Conservation (phyloP, 2,888 invertebrate species). For the Miltochrista miniata region DNA sequence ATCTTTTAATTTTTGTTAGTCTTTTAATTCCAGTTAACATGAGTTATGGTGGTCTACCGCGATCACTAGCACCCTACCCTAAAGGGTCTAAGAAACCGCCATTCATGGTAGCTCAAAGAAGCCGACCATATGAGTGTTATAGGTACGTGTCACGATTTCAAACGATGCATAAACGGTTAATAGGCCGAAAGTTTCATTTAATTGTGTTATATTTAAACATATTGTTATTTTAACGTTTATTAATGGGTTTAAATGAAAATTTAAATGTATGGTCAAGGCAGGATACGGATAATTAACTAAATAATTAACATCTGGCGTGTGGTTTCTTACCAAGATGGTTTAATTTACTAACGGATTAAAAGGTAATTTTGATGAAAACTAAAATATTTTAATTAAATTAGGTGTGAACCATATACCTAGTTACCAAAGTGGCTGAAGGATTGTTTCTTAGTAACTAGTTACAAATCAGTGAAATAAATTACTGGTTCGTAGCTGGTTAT, state of each 20-base stretch:
- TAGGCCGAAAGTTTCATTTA: conserved; percentile 45
- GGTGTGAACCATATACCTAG: too few species aligned
- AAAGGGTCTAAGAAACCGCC: conserved; percentile 27
- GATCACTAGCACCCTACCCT: conserved; percentile 20
- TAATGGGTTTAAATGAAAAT: conserved; percentile 4
- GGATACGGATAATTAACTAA: not conserved
- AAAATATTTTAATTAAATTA: too few species aligned
- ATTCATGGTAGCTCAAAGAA: conserved; percentile 56
- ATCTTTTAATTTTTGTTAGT: too few species aligned
- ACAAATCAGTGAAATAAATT: too few species aligned
- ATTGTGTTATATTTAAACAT: conserved; percentile 27
- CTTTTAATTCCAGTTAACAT: too few species aligned
- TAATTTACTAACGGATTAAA: too few species aligned
- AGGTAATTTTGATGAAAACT: too few species aligned
- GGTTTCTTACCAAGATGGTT: not conserved
- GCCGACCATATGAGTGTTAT: conserved; percentile 54
- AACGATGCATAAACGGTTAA: conserved; percentile 49
- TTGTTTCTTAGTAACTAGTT: too few species aligned
- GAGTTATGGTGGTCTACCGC: conserved; percentile 18
- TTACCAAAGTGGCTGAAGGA: too few species aligned
- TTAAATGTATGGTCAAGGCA: not conserved
- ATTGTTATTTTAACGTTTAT: conserved; percentile 13
- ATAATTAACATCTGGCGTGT: not conserved
- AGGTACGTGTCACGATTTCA: conserved; percentile 59
- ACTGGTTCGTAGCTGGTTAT: too few species aligned